These are phyloP conservation scores for Pseudochaenichthys georgianus DNA, from an alignment of 2,797 vertebrate genomes.

Conservation along the genomic window DNA sequence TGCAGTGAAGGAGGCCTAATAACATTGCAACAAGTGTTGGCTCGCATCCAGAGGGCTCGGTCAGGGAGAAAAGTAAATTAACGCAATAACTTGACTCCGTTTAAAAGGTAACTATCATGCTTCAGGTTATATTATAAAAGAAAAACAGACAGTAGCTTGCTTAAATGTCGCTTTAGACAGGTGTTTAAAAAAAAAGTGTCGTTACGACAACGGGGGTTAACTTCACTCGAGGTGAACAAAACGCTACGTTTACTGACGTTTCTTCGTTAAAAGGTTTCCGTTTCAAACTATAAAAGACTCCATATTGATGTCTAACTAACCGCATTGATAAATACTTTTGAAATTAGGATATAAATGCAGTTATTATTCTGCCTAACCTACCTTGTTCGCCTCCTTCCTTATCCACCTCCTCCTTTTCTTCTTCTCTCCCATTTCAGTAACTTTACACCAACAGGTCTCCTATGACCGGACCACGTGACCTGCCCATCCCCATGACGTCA, in stretches of 20 bases:
- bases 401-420: background rate
- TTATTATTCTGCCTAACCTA: background rate
- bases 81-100: background rate
- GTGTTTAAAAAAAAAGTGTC: background rate
- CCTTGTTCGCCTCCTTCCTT: background rate
- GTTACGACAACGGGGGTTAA: background rate
- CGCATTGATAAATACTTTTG: background rate
- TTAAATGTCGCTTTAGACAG: background rate
- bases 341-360: background rate
- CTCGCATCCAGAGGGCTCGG: background rate
- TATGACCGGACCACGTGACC: slow-evolving; percentile 48
- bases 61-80: background rate
- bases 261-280: background rate
- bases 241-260: background rate
- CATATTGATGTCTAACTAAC: background rate
- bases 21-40: background rate
- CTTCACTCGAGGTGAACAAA: slow-evolving; percentile 1
- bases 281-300: background rate
- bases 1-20: background rate
- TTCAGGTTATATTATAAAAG: background rate
- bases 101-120: background rate
- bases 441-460: slow-evolving; percentile 32
- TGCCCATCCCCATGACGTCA: slow-evolving; percentile 64
- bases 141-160: background rate
- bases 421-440: slow-evolving; percentile 31